Base-by-base conservation (phyloP, 2,797 vertebrate genomes). In the Spea hammondii region DNA sequence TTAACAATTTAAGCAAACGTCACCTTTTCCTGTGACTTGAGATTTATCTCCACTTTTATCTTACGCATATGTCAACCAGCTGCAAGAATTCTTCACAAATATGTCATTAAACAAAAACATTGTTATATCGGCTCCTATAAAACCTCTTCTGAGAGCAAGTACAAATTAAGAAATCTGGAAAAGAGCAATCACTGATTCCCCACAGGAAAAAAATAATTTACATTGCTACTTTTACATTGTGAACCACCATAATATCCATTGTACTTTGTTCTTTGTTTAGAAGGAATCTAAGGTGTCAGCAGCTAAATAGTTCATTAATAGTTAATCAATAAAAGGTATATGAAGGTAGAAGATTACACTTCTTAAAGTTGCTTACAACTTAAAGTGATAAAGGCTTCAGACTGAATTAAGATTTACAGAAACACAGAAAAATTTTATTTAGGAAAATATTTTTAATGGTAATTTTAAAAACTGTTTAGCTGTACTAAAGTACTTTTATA, bases 1-100 rank as follows among this genome's bases (percentile, higher is more conserved):
- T 89, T 86, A 88, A 86, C 87, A 91, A 93, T 92, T 93, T 92
- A 93, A 93, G 90, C 85, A 90, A 91, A 89, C 85, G 70, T 82
- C 74, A 84, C 66, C 86, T 85, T 92, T 90, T 86, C 85, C 70
- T 77, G 89, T 89, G 89, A 84, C 89, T 90, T 84, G 83, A 84
- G 83, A 67, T 51, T 69, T 76, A 45, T 72, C 46, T 67, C 51
- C 14, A 48, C 88, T 90, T 88, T 83, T 87, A 85, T 86, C 86
- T 79, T 17, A 76, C 77, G 59, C 83, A 47, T 65, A 74, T 67
- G 74, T 66, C 81, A 84, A 79, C 77, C 81, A 83, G 53, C 79
- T 65, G 72, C 55, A 65, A 59, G 59, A 73, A 59, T 55, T 71
- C 54, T 64, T 64, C 8, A 47, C 17, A 64, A 49, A 51, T 64